Evolutionary conservation across 2,113 vertebrate genomes (phyloP), one percentile per base, ranked within the genome.

Genomic region (Lampris incognitus): DNA sequence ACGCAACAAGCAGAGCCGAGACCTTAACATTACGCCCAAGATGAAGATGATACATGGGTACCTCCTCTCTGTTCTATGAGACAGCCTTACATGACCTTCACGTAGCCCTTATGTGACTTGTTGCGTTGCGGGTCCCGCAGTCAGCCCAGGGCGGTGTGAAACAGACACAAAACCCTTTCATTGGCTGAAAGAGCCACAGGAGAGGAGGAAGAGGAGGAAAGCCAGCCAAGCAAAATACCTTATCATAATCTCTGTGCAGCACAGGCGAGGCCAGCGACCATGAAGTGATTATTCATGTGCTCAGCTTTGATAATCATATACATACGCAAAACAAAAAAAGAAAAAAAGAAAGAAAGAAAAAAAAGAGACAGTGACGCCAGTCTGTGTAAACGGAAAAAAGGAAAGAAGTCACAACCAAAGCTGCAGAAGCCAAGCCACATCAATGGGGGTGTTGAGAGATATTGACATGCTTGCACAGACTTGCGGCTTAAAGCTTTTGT

Each of bases 161-260:
- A 90, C 91, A 93, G 93, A 94, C 91, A 94, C 94, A 94, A 93
- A 93, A 91, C 90, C 91, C 93, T 93, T 94, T 93, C 92, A 88
- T 78, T 56, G 83, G 77, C 84, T 86, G 90, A 94, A 93, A 94
- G 92, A 92, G 92, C 90, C 85, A 89, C 83, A 88, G 87, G 76
- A 87, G 71, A 86, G 79, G 79, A 88, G 84, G 77, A 24, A 24
- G 24, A 24, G 24, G 24, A 24, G 82, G 80, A 66, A 83, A 93
- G 91, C 79, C 88, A 92, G 87, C 85, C 90, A 92, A 91, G 85
- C 75, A 71, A 91, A 80, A 85, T 92, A 89, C 87, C 63, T 83
- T 84, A 82, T 83, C 85, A 90, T 86, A 76, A 88, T 78, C 67
- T 64, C 61, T 76, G 79, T 79, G 85, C 85, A 90, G 87, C 77